phyloP scores from a whole-genome alignment of 2,113 vertebrate species.

The Hemicordylus capensis region DNA sequence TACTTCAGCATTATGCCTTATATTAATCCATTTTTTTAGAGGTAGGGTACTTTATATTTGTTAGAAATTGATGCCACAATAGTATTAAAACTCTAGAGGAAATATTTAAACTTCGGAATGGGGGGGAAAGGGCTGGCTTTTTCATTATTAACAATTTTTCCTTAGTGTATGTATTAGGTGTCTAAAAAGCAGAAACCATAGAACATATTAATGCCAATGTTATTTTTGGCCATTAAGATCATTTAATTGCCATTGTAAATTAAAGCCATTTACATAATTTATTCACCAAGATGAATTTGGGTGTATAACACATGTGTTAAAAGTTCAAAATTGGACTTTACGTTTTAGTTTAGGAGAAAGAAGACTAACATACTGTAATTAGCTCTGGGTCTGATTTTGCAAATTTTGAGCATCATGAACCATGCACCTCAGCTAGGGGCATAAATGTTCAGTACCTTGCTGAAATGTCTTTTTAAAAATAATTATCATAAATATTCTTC shows the following conservation, averaged over 20 bases:
- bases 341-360: background rate
- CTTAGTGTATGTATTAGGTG: conserved; percentile 28
- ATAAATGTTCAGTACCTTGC: background rate
- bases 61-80: conserved; percentile 82
- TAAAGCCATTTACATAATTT: conserved; percentile 42
- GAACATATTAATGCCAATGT: conserved; percentile 22
- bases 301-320: background rate
- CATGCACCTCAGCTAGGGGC: background rate
- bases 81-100: conserved; percentile 80
- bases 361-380: conserved; percentile 1
- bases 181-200: conserved; percentile 10
- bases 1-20: conserved; percentile 87
- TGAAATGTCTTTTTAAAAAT: background rate
- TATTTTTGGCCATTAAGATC: conserved; percentile 27
- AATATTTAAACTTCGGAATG: conserved; percentile 76
- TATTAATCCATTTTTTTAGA: conserved; percentile 89
- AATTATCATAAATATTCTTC: background rate
- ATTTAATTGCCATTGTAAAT: conserved; percentile 9
- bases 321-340: background rate
- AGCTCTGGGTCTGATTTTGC: background rate
- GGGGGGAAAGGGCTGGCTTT: conserved; percentile 9
- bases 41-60: conserved; percentile 83
- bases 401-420: background rate
- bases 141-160: conserved; percentile 39
- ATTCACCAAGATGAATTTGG: conserved; percentile 6